phyloP scores from a whole-genome alignment of 2,888 invertebrate genomes.

The Hemithea aestivaria region DNA sequence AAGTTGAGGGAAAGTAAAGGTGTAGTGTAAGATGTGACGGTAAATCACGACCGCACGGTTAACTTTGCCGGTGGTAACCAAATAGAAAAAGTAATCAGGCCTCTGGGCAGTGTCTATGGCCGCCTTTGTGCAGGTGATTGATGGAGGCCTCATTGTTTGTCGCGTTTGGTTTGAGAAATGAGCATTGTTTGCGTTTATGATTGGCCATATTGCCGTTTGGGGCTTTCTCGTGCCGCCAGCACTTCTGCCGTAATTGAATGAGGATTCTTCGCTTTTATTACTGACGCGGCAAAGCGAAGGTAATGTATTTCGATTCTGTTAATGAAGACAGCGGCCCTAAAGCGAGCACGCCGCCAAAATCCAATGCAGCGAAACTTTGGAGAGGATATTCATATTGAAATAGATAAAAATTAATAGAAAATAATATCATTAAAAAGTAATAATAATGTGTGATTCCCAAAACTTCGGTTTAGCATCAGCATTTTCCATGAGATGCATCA shows the following conservation, averaged over 20 bases:
- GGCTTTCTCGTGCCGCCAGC: conserved; percentile 34
- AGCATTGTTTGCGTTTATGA: conserved; percentile 59
- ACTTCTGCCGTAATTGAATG: conserved; percentile 20
- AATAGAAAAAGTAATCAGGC: conserved; percentile 54
- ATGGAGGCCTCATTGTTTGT: conserved; percentile 61
- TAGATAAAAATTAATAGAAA: too few relatives aligned
- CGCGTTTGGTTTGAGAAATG: conserved; percentile 70
- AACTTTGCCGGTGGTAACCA: conserved; percentile 39
- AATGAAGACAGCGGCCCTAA: too few relatives aligned
- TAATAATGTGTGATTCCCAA: too few relatives aligned
- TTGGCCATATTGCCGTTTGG: conserved; percentile 48
- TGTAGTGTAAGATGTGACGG: conserved; percentile 1
- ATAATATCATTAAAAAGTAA: too few relatives aligned
- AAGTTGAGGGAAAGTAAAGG: conserved; percentile 9
- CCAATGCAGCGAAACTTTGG: too few relatives aligned
- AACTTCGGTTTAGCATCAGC: too few relatives aligned
- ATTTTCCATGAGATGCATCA: too few relatives aligned
- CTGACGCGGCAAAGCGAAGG: conserved; percentile 2
- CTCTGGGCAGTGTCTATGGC: conserved; percentile 58
- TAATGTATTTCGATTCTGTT: not conserved
- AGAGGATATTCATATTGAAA: too few relatives aligned
- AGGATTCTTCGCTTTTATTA: conserved; percentile 13
- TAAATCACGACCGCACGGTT: conserved; percentile 28
- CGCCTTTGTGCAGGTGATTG: conserved; percentile 67
- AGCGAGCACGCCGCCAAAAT: too few relatives aligned